Evolutionary conservation across 1,140 invertebrate genomes (phyloP).

Genomic region (Drosophila truncata): DNA sequence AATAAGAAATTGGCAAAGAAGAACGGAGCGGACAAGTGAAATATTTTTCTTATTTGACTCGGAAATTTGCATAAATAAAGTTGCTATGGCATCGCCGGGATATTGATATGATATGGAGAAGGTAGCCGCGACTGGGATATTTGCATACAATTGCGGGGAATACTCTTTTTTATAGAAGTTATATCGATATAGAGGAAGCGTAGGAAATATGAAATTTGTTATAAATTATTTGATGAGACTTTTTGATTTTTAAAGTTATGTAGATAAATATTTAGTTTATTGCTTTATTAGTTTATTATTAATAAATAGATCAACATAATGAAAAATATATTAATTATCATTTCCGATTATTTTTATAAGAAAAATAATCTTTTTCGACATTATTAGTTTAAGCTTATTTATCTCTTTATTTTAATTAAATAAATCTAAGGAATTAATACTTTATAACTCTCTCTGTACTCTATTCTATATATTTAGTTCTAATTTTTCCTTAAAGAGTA

Average conservation of each 20-base stretch:
- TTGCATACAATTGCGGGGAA: slow-evolving; percentile 34
- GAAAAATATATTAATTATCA: too few relatives aligned
- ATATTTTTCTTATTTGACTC: slow-evolving; percentile 53
- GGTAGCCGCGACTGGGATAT: slow-evolving; percentile 33
- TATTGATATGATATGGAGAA: slow-evolving; percentile 52
- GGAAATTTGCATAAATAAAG: slow-evolving; percentile 58
- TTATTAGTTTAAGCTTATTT: not conserved
- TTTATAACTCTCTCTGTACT: not conserved
- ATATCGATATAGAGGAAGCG: not conserved
- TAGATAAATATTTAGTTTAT: not conserved
- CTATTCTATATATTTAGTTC: not conserved
- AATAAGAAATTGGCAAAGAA: slow-evolving; percentile 61
- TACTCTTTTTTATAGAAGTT: not conserved
- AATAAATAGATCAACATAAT: too few relatives aligned
- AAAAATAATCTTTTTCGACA: not conserved
- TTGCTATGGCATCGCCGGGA: slow-evolving; percentile 46
- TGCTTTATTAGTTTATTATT: too few relatives aligned
- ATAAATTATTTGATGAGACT: rapidly evolving
- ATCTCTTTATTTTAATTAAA: not conserved
- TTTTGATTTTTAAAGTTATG: not conserved
- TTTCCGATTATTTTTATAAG: not conserved
- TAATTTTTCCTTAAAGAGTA: slow-evolving; percentile 25
- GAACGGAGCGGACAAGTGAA: slow-evolving; percentile 46
- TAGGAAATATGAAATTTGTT: not conserved
- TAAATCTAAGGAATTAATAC: too few relatives aligned